A percentile compares a stretch with the other conserved stretches of the same genome.
Conservation (phyloP, 2,888 invertebrate species). For the Nemotelus nigrinus region DNA sequence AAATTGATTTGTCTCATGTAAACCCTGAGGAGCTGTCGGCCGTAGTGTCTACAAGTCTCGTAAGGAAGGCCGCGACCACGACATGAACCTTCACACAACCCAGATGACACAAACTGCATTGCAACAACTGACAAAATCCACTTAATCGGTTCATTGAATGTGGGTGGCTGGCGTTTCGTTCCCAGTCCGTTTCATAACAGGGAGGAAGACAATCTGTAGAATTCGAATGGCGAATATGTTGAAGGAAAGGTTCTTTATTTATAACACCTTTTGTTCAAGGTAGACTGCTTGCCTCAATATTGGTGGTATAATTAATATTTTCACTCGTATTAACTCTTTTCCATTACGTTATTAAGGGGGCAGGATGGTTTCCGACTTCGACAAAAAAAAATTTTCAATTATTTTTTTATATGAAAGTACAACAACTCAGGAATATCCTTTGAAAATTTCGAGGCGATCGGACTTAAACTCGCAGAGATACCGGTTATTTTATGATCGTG, state of each 20-base stretch:
- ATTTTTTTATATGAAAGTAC: too few species aligned
- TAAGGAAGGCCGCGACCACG: conserved; percentile 28
- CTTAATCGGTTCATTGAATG: conserved; percentile 42
- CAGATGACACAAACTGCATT: conserved; percentile 44
- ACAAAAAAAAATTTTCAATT: too few species aligned
- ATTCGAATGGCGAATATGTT: conserved; percentile 23
- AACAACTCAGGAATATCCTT: too few species aligned
- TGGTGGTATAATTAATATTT: neutral
- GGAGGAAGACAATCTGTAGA: neutral
- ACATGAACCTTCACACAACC: conserved; percentile 18
- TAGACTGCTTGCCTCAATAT: neutral
- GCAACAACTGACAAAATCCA: conserved; percentile 47
- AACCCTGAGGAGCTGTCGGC: conserved; percentile 20
- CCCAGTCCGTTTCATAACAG: neutral
- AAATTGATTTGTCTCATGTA: conserved; percentile 50
- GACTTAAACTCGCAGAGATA: too few species aligned
- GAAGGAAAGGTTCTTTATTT: conserved; percentile 33
- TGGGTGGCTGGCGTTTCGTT: neutral
- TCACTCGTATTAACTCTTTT: too few species aligned
- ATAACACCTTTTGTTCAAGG: neutral
- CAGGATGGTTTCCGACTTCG: too few species aligned
- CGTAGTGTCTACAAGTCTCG: conserved; percentile 28
- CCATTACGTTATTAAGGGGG: too few species aligned
- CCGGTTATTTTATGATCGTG: too few species aligned
- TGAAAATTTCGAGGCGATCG: too few species aligned